These are phyloP conservation scores for Daubentonia madagascariensis DNA, from an alignment of 2,113 vertebrate genomes.

Conservation along the genomic window DNA sequence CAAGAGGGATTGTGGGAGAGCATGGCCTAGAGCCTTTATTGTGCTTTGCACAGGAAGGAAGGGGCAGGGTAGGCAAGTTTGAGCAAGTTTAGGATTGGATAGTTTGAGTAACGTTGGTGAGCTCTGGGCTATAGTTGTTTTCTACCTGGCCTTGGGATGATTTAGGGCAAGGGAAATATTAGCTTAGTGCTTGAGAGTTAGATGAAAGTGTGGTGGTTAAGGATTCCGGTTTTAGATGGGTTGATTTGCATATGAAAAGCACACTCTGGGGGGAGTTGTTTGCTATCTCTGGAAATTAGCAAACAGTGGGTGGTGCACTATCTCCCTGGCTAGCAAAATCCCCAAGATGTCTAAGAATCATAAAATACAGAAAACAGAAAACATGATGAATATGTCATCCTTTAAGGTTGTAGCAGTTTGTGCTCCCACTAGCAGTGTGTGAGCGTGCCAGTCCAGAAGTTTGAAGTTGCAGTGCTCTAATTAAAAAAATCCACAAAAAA, in stretches of 20 bases:
- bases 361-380: background rate
- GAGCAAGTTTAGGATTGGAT: background rate
- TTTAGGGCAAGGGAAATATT: background rate
- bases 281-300: background rate
- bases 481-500: background rate
- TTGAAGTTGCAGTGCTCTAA: background rate
- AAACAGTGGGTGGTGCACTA: background rate
- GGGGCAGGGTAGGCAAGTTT: background rate
- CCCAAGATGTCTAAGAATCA: background rate
- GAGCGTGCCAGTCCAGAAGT: background rate
- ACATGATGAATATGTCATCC: background rate
- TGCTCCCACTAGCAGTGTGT: background rate
- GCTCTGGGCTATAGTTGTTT: background rate
- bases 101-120: background rate
- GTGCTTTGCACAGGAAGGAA: background rate
- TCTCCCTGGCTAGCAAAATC: background rate
- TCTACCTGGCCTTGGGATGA: background rate
- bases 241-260: background rate
- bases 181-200: background rate
- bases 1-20: background rate
- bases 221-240: background rate
- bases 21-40: background rate
- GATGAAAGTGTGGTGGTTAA: background rate
- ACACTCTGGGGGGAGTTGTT: background rate
- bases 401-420: background rate